Evolutionary conservation across 2,888 invertebrate species (phyloP).

Genomic region (Pyralis farinalis): DNA sequence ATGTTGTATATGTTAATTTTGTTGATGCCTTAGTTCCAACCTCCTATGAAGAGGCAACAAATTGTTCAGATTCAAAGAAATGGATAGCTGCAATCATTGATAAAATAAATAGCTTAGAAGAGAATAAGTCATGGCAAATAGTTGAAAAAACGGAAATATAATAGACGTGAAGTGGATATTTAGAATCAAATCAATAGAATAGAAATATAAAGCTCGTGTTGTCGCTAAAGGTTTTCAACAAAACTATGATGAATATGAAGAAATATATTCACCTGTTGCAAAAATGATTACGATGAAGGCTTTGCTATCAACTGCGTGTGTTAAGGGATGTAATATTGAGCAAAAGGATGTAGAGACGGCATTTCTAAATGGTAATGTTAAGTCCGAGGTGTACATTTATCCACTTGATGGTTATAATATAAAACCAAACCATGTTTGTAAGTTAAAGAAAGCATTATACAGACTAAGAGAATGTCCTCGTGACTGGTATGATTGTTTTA

Average conservation of each 20-base stretch:
- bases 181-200: slow-evolving; percentile 28
- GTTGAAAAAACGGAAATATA: slow-evolving; percentile 26
- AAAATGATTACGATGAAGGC: slow-evolving; percentile 35
- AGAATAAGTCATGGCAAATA: slow-evolving; percentile 36
- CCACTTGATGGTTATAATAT: slow-evolving; percentile 31
- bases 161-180: slow-evolving; percentile 35
- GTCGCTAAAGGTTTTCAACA: slow-evolving; percentile 21
- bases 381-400: slow-evolving; percentile 29
- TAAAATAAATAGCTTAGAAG: slow-evolving; percentile 29
- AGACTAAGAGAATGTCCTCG: slow-evolving; percentile 21
- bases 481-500: too few relatives aligned
- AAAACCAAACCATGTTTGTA: slow-evolving; percentile 29
- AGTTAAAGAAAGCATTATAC: slow-evolving; percentile 31
- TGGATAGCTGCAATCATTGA: slow-evolving; percentile 31
- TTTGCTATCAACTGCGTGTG: slow-evolving; percentile 28
- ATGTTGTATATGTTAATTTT: slow-evolving; percentile 24
- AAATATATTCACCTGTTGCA: slow-evolving; percentile 21
- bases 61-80: slow-evolving; percentile 20
- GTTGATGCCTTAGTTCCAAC: slow-evolving; percentile 25
- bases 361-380: slow-evolving; percentile 27
- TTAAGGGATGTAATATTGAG: slow-evolving; percentile 20
- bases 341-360: slow-evolving; percentile 30
- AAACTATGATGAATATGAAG: slow-evolving; percentile 13
- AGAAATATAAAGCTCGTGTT: slow-evolving; percentile 22
- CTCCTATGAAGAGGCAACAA: slow-evolving; percentile 32